Evolutionary conservation across 92 coral and sea anemone genomes (phyloP).

Genomic region (Siderastrea siderea): DNA sequence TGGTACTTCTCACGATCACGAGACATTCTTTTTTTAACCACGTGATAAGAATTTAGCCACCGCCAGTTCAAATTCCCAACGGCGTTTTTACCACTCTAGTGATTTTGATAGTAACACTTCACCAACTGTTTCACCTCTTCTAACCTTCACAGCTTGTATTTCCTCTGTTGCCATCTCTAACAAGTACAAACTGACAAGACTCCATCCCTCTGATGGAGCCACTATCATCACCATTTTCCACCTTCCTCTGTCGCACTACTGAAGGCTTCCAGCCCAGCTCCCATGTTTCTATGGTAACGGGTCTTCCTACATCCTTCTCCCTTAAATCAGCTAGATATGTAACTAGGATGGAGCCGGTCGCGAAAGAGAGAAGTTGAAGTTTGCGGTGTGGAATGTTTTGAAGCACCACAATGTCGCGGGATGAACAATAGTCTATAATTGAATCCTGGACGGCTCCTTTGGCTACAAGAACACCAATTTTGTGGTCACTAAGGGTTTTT

Average conservation of each 20-base stretch:
- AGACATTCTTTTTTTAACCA: too few species aligned
- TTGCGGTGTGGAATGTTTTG: slow-evolving; percentile 55
- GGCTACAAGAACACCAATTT: slow-evolving; percentile 72
- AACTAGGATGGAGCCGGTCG: slow-evolving; percentile 67
- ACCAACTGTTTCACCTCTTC: neutral
- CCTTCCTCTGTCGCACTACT: slow-evolving; percentile 15
- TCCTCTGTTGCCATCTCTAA: neutral
- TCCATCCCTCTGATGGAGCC: neutral
- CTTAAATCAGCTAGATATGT: slow-evolving; percentile 79
- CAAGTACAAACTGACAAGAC: slow-evolving; percentile 19
- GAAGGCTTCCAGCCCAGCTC: slow-evolving; percentile 27
- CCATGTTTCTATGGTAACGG: slow-evolving; percentile 52
- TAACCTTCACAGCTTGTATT: slow-evolving; percentile 4
- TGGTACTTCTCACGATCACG: too few species aligned
- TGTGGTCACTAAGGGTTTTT: slow-evolving; percentile 35
- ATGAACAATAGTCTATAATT: slow-evolving; percentile 71
- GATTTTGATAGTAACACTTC: neutral
- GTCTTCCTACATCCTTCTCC: slow-evolving; percentile 75
- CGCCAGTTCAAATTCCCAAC: too few species aligned
- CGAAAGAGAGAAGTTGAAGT: slow-evolving; percentile 80
- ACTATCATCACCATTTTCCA: neutral
- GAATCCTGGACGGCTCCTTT: slow-evolving; percentile 81
- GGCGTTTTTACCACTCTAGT: neutral
- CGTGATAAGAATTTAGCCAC: too few species aligned
- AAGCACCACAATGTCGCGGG: slow-evolving; percentile 67